phyloP scores from a whole-genome alignment of 2,113 vertebrate species.

The Egretta garzetta region DNA sequence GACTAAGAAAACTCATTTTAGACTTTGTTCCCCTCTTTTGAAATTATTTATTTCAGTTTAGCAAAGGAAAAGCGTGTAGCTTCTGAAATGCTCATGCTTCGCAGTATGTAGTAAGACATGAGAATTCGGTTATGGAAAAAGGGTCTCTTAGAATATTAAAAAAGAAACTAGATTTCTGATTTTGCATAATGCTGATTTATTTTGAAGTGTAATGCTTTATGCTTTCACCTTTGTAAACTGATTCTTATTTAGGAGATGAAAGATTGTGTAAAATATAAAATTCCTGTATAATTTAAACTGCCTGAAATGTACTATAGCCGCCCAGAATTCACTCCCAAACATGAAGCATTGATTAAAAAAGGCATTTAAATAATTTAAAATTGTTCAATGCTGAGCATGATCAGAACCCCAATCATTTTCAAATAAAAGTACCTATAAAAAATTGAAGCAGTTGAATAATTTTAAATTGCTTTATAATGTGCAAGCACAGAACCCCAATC shows the following conservation, averaged over 20 bases:
- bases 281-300: constrained; percentile 11
- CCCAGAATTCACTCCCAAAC: constrained; percentile 15
- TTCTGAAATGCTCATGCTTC: not conserved
- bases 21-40: not conserved
- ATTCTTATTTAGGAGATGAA: constrained; percentile 51
- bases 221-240: not conserved
- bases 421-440: constrained; percentile 44
- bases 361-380: constrained; percentile 53
- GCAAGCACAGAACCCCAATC: constrained; percentile 22
- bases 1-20: not conserved
- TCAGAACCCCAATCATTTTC: constrained; percentile 40
- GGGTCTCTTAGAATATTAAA: not conserved
- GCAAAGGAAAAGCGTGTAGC: not conserved
- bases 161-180: not conserved
- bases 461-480: constrained; percentile 47
- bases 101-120: not conserved
- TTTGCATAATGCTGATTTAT: constrained; percentile 35
- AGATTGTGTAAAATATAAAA: not conserved
- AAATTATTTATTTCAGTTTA: not conserved
- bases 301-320: not conserved
- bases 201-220: not conserved
- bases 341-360: constrained; percentile 16
- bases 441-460: constrained; percentile 53
- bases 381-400: constrained; percentile 5
- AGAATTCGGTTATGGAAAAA: constrained; percentile 1